phyloP scores from a whole-genome alignment of 2,797 vertebrate genomes.

The Tadarida brasiliensis region DNA sequence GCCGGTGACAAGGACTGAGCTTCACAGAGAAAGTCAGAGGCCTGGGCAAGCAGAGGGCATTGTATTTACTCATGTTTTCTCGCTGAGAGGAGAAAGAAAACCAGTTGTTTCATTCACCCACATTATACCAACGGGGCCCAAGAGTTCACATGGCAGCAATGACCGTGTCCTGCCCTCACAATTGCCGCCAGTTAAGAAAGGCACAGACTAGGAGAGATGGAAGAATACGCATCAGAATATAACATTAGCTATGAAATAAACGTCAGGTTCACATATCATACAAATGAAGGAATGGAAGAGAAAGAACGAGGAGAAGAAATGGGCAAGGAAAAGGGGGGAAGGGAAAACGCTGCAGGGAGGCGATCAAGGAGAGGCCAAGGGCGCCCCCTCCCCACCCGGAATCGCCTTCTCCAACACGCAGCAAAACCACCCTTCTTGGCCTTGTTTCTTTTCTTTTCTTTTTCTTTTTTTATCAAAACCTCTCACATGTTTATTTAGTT shows the following conservation, averaged over 20 bases:
- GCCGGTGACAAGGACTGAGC: not conserved
- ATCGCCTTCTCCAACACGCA: too few species aligned
- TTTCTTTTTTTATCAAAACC: too few species aligned
- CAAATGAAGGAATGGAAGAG: not conserved
- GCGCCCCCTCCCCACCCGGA: accelerated
- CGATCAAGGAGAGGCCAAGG: not conserved
- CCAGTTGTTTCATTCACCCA: not conserved
- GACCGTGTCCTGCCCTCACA: not conserved
- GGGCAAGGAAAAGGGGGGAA: not conserved
- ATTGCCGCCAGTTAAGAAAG: not conserved
- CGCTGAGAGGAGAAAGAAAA: not conserved
- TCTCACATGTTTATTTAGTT: too few species aligned
- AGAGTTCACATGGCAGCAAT: not conserved
- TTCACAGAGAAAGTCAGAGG: not conserved
- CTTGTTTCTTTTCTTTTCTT: not conserved
- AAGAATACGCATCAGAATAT: not conserved
- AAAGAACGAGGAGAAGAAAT: not conserved
- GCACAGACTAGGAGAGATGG: not conserved
- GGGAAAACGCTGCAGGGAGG: not conserved
- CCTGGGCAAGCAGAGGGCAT: not conserved
- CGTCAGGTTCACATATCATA: not conserved
- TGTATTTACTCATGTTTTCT: constrained; percentile 5
- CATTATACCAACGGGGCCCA: not conserved
- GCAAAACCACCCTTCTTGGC: not conserved
- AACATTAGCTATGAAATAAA: not conserved